A percentile compares a stretch with the other conserved stretches of the same genome.
These are phyloP conservation scores for Bombyx mandarina DNA, from an alignment of 1,140 invertebrate genomes.

Conservation along the genomic window DNA sequence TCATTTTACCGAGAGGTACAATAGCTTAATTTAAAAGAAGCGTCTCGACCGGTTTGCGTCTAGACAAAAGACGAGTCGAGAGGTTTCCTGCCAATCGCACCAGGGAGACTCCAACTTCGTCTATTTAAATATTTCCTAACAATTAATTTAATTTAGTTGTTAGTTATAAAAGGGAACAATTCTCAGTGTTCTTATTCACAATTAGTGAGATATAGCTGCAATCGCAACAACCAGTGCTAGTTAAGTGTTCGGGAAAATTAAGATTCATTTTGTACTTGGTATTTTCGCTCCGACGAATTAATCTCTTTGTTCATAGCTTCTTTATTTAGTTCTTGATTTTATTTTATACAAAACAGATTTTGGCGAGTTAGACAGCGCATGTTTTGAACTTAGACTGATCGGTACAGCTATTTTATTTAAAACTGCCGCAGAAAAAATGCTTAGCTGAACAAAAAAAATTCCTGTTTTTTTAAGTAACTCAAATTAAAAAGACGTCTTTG, in stretches of 20 bases:
- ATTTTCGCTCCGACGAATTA: neutral
- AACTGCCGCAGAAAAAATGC: no score
- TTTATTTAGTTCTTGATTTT: neutral
- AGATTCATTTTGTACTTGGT: slow-evolving; percentile 8
- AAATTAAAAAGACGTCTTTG: no score
- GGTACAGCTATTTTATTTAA: no score
- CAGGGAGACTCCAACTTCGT: slow-evolving; percentile 38
- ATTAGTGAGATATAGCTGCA: slow-evolving; percentile 48
- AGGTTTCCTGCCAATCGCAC: slow-evolving; percentile 52
- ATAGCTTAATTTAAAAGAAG: slow-evolving; percentile 26
- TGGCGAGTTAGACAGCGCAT: no score
- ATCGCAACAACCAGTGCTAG: slow-evolving; percentile 26
- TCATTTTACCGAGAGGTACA: slow-evolving; percentile 24
- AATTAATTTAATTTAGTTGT: slow-evolving; percentile 64
- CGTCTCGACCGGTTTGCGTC: slow-evolving; percentile 42
- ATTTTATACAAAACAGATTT: no score
- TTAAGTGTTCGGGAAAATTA: slow-evolving; percentile 15
- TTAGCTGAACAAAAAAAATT: no score
- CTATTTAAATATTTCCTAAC: slow-evolving; percentile 62
- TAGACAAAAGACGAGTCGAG: slow-evolving; percentile 46
- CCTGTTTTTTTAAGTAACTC: no score
- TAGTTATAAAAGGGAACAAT: slow-evolving; percentile 39
- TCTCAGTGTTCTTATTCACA: slow-evolving; percentile 37
- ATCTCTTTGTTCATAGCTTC: neutral
- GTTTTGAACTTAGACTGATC: no score